These are phyloP conservation scores for Gymnarchus niloticus DNA, from an alignment of 2,113 vertebrate species.

Conservation along the genomic window DNA sequence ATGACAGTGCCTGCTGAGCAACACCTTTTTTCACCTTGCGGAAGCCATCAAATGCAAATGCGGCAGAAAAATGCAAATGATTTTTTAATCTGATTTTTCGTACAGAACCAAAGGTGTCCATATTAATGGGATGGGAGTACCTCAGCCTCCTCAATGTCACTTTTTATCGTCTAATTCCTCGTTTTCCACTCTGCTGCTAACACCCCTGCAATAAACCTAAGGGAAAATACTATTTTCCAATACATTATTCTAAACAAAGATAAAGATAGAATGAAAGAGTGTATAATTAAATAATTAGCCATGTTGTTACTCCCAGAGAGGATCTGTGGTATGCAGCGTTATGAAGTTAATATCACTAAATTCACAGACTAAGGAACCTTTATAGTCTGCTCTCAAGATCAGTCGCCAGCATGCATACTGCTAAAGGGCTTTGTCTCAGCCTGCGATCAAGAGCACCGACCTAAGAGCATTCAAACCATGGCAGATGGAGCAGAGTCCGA, in stretches of 20 bases:
- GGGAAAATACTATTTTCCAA: background rate
- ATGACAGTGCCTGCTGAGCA: slow-evolving; percentile 3
- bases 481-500: background rate
- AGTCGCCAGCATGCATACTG: background rate
- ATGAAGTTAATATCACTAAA: background rate
- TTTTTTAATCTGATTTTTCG: slow-evolving; percentile 1
- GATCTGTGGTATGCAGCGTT: background rate
- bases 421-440: background rate
- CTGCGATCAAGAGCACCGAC: background rate
- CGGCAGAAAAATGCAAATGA: slow-evolving; percentile 35
- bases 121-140: background rate
- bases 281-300: background rate
- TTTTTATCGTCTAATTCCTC: background rate
- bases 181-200: background rate
- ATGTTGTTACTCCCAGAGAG: background rate
- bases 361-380: background rate
- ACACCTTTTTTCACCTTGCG: slow-evolving; percentile 25
- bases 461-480: background rate
- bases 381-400: background rate
- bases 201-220: too few relatives aligned
- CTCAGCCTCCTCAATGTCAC: background rate
- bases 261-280: background rate
- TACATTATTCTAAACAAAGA: background rate
- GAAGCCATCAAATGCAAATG: slow-evolving; percentile 1
- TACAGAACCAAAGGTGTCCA: background rate